A percentile compares a stretch with the other conserved stretches of the same genome.
Evolutionary conservation across 2,113 vertebrate species (phyloP).

Genomic region (Hypomesus transpacificus): DNA sequence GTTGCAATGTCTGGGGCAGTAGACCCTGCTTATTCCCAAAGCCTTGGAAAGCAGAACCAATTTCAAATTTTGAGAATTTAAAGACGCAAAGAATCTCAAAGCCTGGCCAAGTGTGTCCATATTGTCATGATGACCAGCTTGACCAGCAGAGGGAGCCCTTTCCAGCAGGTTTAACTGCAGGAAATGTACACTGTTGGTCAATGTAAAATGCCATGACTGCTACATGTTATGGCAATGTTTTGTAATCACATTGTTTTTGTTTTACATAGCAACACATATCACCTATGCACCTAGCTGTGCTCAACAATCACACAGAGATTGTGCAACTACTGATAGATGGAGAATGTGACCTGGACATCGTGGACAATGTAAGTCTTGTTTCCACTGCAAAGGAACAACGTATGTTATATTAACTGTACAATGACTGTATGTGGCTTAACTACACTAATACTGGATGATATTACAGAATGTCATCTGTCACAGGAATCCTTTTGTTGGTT

Average conservation of each 20-base stretch:
- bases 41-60: background rate
- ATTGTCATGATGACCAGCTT: background rate
- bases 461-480: too few relatives aligned
- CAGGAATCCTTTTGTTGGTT: too few relatives aligned
- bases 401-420: background rate
- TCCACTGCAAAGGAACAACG: background rate
- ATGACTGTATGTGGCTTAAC: background rate
- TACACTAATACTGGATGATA: background rate
- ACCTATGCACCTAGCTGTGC: constrained; percentile 74
- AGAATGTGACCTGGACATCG: constrained; percentile 76
- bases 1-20: background rate
- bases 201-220: background rate
- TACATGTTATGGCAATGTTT: background rate
- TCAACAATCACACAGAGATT: constrained; percentile 73
- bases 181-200: too few relatives aligned
- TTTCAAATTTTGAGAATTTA: background rate
- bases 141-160: background rate
- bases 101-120: too few relatives aligned
- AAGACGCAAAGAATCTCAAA: too few relatives aligned
- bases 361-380: constrained; percentile 75
- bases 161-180: too few relatives aligned
- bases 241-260: constrained; percentile 10
- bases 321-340: constrained; percentile 76
- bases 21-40: background rate
- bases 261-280: constrained; percentile 73